phyloP scores from a whole-genome alignment of 2,888 invertebrate species.

The Thymelicus lineola region DNA sequence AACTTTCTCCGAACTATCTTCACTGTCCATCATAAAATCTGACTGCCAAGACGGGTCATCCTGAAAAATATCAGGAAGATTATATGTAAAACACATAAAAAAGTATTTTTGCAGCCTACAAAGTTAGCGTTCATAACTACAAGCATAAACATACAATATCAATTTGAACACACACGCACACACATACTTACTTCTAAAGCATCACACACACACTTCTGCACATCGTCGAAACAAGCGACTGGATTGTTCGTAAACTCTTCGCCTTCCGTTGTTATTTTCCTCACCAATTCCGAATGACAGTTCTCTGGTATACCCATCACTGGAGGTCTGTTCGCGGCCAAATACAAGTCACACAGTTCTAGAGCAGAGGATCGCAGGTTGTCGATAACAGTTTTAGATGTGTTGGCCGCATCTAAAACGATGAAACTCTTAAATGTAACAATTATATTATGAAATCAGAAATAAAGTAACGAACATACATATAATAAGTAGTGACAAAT shows the following conservation, averaged over 20 bases:
- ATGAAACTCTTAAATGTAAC: not conserved
- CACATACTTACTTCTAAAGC: constrained; percentile 78
- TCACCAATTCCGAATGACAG: constrained; percentile 70
- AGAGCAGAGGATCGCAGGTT: constrained; percentile 73
- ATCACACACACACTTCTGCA: constrained; percentile 89
- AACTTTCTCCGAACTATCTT: constrained; percentile 59
- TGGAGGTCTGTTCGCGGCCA: constrained; percentile 64
- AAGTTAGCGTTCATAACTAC: no score
- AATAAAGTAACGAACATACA: not conserved
- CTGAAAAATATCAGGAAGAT: constrained; percentile 48
- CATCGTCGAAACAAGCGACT: constrained; percentile 93
- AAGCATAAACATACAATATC: not conserved
- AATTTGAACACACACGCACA: constrained; percentile 59
- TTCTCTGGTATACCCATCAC: constrained; percentile 70
- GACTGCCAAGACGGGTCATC: constrained; percentile 78
- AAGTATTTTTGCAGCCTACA: no score
- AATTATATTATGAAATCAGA: no score
- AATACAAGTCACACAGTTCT: constrained; percentile 72
- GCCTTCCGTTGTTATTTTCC: constrained; percentile 76
- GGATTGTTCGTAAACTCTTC: constrained; percentile 75
- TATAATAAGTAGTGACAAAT: not conserved
- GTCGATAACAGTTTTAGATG: constrained; percentile 73
- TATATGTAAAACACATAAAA: no score
- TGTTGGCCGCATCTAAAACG: constrained; percentile 63
- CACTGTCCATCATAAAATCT: constrained; percentile 74